Base-by-base conservation (phyloP, 2,797 vertebrate genomes). In the Emydoidea blandingii region DNA sequence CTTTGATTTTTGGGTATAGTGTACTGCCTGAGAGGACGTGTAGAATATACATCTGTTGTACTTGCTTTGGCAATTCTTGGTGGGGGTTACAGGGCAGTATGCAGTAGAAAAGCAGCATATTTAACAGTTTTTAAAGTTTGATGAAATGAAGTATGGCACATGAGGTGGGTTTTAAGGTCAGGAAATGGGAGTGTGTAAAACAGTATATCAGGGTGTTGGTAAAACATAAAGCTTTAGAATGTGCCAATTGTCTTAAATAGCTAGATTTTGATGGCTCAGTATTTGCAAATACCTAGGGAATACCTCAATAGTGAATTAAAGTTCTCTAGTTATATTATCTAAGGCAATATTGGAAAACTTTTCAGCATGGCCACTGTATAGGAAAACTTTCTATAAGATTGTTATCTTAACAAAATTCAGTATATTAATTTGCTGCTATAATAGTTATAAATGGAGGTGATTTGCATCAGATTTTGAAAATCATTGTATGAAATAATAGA, bases 1-100 rank as follows among this genome's bases (percentile, higher is more conserved):
- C 41, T 31, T 29, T 78, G 44, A 29, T 49, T 49, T 49, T 78
- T 15, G 37, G 21, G 5, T 29, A 27, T 49, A 49, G 12, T 5
- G 41, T 44, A 1, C 8, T 88, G 4, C 27, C 0, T 44, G 25
- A 81, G 84, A n/a, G 76, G 41, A 90, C 90, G 54, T 0, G 0
- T 21, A 8, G 57, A 29, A 4, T 41, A 3, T 5, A 0, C 0
- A 0, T 85, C 86, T 80, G 54, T 90, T 91, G 8, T 0, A 0
- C 31, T 47, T 74, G 65, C 59, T n/a, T 56, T 87, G 25, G 3
- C 31, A 1, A 0, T 81, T 8, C 37, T 65, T 72, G 1, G 34
- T 5, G 6, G 37, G 57, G 8, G 9, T 85, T 86, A 47, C 29
- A n/a, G 37, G 52, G 29, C 37, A 4, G 34, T 44, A 19, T 91